phyloP scores from a whole-genome alignment of 2,888 invertebrate genomes.

The Cryptus viduatorius region DNA sequence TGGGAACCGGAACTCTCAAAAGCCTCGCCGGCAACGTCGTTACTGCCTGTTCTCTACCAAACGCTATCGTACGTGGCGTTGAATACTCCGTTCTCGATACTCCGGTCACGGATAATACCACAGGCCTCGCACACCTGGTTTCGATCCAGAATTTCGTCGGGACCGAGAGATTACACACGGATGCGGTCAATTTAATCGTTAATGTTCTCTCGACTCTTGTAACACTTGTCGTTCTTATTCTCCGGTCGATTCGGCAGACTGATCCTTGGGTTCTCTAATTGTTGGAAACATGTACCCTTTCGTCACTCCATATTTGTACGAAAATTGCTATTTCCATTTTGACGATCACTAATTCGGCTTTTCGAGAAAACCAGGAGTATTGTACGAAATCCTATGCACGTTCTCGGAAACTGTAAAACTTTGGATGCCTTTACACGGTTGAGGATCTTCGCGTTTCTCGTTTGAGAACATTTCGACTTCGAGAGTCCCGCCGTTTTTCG shows the following conservation, averaged over 20 bases:
- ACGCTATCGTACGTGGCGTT: slow-evolving; percentile 51
- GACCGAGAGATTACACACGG: neutral
- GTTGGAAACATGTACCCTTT: too few relatives aligned
- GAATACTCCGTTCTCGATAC: slow-evolving; percentile 34
- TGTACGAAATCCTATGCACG: neutral
- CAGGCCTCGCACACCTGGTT: slow-evolving; percentile 14
- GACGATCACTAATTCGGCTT: neutral
- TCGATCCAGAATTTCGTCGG: slow-evolving; percentile 24
- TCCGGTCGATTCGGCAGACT: neutral
- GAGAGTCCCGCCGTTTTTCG: slow-evolving; percentile 26
- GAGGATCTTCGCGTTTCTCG: slow-evolving; percentile 9
- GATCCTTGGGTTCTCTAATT: too few relatives aligned
- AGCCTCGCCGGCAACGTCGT: slow-evolving; percentile 43
- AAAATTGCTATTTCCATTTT: neutral
- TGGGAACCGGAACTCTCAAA: slow-evolving; percentile 65
- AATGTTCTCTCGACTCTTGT: neutral
- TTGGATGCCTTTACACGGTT: neutral
- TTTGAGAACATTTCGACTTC: slow-evolving; percentile 22
- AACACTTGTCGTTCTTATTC: neutral
- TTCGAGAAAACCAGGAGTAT: neutral
- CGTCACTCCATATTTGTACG: too few relatives aligned
- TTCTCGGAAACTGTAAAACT: slow-evolving; percentile 14
- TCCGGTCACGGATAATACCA: neutral
- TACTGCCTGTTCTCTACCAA: slow-evolving; percentile 48
- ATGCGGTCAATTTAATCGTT: slow-evolving; percentile 1